Evolutionary conservation across 2,113 vertebrate species (phyloP).

Genomic region (Australoheros scitulus): DNA sequence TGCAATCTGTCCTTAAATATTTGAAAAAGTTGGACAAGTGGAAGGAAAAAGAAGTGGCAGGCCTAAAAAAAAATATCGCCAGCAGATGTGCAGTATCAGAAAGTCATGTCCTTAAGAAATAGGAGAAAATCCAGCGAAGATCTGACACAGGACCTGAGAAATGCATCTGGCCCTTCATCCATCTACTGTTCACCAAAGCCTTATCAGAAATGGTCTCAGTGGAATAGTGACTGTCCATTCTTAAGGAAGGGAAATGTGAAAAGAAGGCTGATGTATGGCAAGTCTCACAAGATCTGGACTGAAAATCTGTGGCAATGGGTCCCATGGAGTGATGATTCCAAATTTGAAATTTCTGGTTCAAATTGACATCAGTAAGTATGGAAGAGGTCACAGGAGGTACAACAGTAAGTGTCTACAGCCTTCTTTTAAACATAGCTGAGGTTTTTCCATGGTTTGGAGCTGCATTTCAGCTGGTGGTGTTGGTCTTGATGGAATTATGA

Average conservation of each 20-base stretch:
- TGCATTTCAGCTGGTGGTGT: background rate
- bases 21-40: background rate
- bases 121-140: too few species aligned
- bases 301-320: too few species aligned
- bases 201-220: background rate
- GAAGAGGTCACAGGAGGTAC: background rate
- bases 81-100: too few species aligned
- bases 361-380: too few species aligned
- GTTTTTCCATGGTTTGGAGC: background rate
- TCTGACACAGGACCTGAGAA: background rate
- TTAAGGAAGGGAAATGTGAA: background rate
- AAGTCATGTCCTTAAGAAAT: too few species aligned
- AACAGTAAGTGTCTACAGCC: background rate
- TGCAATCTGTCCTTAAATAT: background rate
- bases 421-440: background rate
- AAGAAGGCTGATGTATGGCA: background rate
- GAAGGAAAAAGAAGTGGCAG: background rate
- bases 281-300: background rate
- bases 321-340: too few species aligned
- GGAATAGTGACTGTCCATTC: background rate
- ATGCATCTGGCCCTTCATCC: background rate
- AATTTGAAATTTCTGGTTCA: too few species aligned
- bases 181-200: background rate
- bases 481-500: background rate
- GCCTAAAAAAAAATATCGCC: background rate